phyloP scores from a whole-genome alignment of 2,113 vertebrate species.

The Elanoides forficatus region DNA sequence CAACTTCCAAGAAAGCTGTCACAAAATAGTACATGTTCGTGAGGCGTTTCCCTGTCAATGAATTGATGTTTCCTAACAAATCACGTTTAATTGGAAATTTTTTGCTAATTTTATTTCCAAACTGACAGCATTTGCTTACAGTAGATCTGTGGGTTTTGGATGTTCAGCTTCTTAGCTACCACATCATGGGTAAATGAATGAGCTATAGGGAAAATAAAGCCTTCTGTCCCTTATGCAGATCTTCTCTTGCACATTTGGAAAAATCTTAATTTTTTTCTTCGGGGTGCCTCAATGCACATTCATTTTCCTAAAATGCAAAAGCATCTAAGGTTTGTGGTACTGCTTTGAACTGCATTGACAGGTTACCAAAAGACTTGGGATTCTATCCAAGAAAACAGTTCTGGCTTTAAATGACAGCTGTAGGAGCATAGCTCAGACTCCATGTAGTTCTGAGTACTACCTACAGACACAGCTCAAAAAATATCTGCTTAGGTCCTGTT shows the following conservation, averaged over 20 bases:
- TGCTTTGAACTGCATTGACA: background rate
- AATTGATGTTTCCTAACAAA: background rate
- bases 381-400: background rate
- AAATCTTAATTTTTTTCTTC: background rate
- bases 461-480: background rate
- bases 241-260: background rate
- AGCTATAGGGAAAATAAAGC: background rate
- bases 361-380: background rate
- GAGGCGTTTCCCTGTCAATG: background rate
- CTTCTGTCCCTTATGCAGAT: background rate
- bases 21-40: background rate
- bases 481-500: background rate
- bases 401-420: background rate
- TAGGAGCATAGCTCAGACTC: background rate
- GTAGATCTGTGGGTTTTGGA: background rate
- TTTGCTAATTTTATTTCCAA: background rate
- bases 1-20: background rate
- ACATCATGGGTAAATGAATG: background rate
- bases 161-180: background rate
- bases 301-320: background rate
- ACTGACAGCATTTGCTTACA: background rate
- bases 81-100: background rate
- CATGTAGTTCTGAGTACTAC: background rate
- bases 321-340: background rate
- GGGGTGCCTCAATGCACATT: background rate